phyloP scores from a whole-genome alignment of 2,113 vertebrate genomes.

The Cottus gobio region DNA sequence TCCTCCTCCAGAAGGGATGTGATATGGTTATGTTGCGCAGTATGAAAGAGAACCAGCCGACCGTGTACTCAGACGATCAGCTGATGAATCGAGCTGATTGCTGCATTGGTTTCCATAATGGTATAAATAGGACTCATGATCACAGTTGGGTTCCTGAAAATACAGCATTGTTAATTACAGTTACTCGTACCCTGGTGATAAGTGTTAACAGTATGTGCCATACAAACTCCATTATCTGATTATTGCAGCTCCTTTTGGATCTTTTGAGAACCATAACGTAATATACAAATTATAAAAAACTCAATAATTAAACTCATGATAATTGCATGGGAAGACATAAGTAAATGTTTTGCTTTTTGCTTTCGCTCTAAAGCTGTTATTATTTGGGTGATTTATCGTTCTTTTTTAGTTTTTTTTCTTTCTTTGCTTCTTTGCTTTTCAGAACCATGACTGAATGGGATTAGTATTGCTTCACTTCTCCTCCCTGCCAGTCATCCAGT shows the following conservation, averaged over 20 bases:
- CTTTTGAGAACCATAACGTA: neutral
- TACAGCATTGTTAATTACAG: neutral
- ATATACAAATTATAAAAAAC: neutral
- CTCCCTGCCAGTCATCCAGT: constrained; percentile 52
- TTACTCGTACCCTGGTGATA: neutral
- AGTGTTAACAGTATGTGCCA: neutral
- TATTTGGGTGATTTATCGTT: neutral
- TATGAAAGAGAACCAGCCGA: neutral
- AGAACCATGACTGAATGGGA: constrained; percentile 33
- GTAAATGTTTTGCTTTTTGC: too few relatives aligned
- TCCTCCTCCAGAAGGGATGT: neutral
- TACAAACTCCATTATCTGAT: neutral
- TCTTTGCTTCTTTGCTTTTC: constrained; percentile 12
- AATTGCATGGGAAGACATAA: neutral
- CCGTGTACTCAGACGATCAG: neutral
- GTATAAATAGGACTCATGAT: neutral
- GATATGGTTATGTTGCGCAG: neutral
- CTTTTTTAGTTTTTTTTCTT: neutral
- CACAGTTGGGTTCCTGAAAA: neutral
- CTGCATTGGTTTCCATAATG: neutral
- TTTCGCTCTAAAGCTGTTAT: neutral
- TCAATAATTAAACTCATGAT: neutral
- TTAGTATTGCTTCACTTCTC: constrained; percentile 29
- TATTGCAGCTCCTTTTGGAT: neutral
- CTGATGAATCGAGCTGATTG: neutral